Evolutionary conservation across 2,113 vertebrate genomes (phyloP).

Genomic region (Silurus glanis): DNA sequence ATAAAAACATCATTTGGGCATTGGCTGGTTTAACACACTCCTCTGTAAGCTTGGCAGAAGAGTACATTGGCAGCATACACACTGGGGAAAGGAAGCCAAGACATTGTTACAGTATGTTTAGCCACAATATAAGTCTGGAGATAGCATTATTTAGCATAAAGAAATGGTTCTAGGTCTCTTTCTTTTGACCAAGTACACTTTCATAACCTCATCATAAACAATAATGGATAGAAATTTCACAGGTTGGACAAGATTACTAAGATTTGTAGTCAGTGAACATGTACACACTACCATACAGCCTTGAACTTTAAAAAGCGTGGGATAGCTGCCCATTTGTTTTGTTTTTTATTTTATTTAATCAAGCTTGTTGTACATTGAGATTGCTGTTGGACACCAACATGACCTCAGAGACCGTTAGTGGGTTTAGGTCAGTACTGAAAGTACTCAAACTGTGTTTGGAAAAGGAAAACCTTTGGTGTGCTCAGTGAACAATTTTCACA

Average conservation of each 20-base stretch:
- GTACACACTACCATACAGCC: constrained; percentile 45
- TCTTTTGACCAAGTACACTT: background rate
- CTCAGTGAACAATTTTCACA: background rate
- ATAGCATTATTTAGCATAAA: background rate
- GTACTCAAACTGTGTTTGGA: background rate
- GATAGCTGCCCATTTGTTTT: constrained; percentile 38
- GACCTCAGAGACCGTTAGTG: background rate
- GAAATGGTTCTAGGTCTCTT: background rate
- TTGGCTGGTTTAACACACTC: constrained; percentile 57
- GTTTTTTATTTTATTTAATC: constrained; percentile 64
- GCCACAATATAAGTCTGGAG: background rate
- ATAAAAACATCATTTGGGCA: constrained; percentile 23
- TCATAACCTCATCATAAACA: constrained; percentile 33
- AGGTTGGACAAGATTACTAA: background rate
- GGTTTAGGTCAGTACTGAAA: background rate
- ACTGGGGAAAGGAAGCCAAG: background rate
- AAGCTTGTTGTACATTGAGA: constrained; percentile 49
- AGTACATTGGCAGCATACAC: constrained; percentile 46
- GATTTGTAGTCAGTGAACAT: background rate
- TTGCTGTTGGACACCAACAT: background rate
- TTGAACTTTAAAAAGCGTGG: constrained; percentile 66
- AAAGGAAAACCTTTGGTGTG: background rate
- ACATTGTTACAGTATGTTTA: constrained; percentile 9
- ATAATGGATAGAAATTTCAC: background rate
- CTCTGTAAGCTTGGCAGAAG: constrained; percentile 44